phyloP scores from a whole-genome alignment of 2,113 vertebrate genomes.

The Emydura subglobosa region DNA sequence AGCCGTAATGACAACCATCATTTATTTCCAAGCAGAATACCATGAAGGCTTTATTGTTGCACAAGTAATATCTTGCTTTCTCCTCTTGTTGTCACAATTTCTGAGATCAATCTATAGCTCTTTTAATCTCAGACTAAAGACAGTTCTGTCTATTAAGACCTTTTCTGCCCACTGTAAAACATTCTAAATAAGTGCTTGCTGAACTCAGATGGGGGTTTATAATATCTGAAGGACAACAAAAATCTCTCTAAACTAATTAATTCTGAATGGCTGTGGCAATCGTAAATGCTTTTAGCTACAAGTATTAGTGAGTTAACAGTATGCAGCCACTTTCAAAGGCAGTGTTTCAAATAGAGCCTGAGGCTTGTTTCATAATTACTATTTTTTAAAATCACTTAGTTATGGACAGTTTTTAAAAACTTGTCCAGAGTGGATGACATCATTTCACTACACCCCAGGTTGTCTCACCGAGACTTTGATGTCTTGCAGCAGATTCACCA shows the following conservation, averaged over 20 bases:
- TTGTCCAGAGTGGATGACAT: not conserved
- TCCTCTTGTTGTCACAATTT: not conserved
- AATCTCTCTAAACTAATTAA: too few relatives aligned
- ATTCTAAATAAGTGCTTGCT: not conserved
- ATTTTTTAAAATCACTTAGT: not conserved
- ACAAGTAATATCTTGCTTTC: accelerated
- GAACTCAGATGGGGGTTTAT: not conserved
- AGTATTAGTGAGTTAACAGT: too few relatives aligned
- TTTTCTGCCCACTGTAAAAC: not conserved
- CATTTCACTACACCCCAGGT: not conserved
- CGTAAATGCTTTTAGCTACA: too few relatives aligned
- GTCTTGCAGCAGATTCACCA: not conserved
- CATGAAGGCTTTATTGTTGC: not conserved
- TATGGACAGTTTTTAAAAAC: not conserved
- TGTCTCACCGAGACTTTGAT: not conserved
- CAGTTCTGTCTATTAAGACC: not conserved
- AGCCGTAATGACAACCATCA: not conserved
- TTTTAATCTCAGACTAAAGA: not conserved
- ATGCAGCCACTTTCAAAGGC: not conserved
- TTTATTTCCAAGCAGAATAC: not conserved
- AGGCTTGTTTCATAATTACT: too few relatives aligned
- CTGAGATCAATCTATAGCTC: not conserved
- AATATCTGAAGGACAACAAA: slow-evolving; percentile 1
- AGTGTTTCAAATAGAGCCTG: not conserved
- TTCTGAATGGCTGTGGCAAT: not conserved